phyloP scores from a whole-genome alignment of 2,797 vertebrate species.

The Myiothlypis coronata region DNA sequence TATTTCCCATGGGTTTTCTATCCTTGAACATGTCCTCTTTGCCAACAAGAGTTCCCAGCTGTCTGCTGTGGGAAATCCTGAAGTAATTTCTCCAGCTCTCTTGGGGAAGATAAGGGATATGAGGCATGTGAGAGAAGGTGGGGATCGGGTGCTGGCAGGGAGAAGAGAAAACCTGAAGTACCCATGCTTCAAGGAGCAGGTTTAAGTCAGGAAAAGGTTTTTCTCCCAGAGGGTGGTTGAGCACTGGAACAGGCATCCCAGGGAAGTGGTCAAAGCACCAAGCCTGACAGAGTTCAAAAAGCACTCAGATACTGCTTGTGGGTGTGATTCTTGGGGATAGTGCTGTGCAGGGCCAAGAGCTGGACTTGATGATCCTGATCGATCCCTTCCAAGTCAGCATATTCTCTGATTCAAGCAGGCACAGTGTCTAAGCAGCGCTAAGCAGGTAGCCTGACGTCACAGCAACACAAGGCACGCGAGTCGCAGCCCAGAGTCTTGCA shows the following conservation, averaged over 20 bases:
- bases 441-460: not conserved
- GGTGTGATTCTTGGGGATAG: not conserved
- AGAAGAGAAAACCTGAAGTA: not conserved
- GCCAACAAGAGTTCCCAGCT: rapidly evolving
- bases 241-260: not conserved
- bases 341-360: not conserved
- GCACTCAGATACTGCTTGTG: not conserved
- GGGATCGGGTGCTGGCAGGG: not conserved
- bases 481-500: not conserved
- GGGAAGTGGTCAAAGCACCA: not conserved
- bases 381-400: not conserved
- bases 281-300: not conserved
- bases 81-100: not conserved
- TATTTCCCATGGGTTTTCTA: not conserved
- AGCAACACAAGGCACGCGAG: not conserved
- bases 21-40: not conserved
- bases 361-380: not conserved
- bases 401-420: not conserved
- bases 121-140: not conserved
- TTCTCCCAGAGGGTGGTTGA: not conserved
- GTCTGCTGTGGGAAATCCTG: not conserved
- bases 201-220: not conserved
- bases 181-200: not conserved
- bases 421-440: not conserved
- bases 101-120: not conserved